Evolutionary conservation across 2,113 vertebrate species (phyloP).

Genomic region (Cyphomyrus plagiostoma): DNA sequence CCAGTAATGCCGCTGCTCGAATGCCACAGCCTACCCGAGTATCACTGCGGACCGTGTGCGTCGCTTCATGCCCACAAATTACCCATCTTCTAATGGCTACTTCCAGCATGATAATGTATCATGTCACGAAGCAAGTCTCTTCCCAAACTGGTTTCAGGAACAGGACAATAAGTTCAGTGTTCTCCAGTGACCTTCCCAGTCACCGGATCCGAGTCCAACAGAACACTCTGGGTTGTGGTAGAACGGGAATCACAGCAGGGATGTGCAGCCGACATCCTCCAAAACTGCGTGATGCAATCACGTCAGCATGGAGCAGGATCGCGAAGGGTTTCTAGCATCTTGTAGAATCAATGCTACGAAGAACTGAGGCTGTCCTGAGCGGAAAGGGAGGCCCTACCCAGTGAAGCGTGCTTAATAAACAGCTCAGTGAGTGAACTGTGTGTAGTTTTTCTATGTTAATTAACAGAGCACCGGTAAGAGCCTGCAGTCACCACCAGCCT

Average conservation of each 20-base stretch:
- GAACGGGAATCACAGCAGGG: background rate
- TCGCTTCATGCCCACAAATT: background rate
- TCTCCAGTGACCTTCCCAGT: background rate
- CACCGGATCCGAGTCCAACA: background rate
- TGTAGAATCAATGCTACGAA: background rate
- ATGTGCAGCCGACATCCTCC: background rate
- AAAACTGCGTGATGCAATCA: background rate
- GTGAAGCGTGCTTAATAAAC: background rate
- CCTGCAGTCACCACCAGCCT: background rate
- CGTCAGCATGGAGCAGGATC: background rate
- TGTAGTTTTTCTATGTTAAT: background rate
- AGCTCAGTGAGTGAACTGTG: background rate
- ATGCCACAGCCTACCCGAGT: background rate
- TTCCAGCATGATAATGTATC: background rate
- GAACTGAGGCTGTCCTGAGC: background rate
- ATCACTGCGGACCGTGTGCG: background rate
- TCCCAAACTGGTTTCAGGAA: background rate
- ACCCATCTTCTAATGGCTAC: background rate
- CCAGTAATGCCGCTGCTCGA: background rate
- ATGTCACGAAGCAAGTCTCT: background rate
- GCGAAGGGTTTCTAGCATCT: background rate
- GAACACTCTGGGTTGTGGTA: background rate
- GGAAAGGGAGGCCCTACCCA: background rate
- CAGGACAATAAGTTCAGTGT: background rate
- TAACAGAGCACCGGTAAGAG: background rate